These are phyloP conservation scores for Neopipo cinnamomea DNA, from an alignment of 2,113 vertebrate genomes.

Conservation along the genomic window DNA sequence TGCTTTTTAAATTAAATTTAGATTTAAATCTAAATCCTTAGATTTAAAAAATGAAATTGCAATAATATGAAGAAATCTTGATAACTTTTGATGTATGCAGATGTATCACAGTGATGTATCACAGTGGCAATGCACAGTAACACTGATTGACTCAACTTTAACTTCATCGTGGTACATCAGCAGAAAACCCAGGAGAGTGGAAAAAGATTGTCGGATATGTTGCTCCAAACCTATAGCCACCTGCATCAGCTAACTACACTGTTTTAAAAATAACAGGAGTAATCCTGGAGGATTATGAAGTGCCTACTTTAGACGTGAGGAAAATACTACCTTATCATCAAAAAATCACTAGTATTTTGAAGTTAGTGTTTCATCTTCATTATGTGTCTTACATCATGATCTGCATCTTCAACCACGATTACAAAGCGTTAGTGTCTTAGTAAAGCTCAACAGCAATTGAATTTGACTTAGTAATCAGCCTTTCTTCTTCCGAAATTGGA, in stretches of 20 bases:
- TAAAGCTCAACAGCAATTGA: background rate
- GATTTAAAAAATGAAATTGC: background rate
- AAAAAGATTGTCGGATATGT: background rate
- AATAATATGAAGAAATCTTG: background rate
- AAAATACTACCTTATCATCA: background rate
- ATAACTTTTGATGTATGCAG: background rate
- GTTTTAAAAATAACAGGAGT: background rate
- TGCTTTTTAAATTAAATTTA: background rate
- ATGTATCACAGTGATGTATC: background rate
- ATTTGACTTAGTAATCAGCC: constrained; percentile 23
- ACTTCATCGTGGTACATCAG: background rate
- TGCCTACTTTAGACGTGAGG: background rate
- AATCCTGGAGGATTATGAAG: background rate
- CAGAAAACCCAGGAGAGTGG: background rate
- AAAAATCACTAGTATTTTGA: background rate
- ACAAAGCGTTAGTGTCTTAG: background rate
- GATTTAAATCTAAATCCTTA: background rate
- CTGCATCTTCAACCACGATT: constrained; percentile 4
- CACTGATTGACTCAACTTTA: background rate
- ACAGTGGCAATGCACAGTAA: background rate
- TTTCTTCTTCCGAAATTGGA: constrained; percentile 29
- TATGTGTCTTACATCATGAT: background rate
- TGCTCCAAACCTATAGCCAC: background rate
- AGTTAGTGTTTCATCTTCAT: background rate
- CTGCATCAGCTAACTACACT: background rate